Conservation (phyloP, 2,113 vertebrate genomes). For the Chelonoidis abingdonii region DNA sequence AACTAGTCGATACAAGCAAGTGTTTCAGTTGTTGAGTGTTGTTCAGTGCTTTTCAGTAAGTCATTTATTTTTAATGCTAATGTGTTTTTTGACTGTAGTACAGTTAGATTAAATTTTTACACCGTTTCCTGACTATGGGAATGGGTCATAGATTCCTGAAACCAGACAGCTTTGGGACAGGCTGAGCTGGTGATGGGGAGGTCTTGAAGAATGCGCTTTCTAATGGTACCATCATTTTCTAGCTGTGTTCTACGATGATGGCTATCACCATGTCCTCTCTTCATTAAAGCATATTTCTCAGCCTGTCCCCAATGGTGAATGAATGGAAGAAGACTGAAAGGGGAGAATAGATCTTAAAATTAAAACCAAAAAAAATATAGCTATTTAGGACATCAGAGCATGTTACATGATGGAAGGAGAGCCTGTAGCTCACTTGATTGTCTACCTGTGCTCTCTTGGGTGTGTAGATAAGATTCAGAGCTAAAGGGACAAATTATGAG, state of each 20-base stretch:
- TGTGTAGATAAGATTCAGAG: background rate
- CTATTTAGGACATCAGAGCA: background rate
- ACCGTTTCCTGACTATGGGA: background rate
- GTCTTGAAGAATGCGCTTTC: background rate
- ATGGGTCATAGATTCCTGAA: background rate
- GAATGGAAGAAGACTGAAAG: background rate
- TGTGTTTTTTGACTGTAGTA: background rate
- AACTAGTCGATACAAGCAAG: background rate
- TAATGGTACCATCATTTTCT: background rate
- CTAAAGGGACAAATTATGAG: background rate
- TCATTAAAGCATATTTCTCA: background rate
- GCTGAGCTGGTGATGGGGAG: background rate
- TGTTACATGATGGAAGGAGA: background rate
- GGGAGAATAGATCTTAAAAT: background rate
- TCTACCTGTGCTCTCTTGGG: background rate
- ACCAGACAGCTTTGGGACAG: background rate
- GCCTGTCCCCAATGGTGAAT: background rate
- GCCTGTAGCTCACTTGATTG: background rate
- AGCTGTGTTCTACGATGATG: background rate
- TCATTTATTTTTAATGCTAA: slow-evolving; percentile 35
- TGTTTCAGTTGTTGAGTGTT: background rate
- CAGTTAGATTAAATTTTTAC: background rate
- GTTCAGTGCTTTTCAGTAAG: slow-evolving; percentile 42
- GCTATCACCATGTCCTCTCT: background rate
- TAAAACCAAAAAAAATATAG: background rate